A percentile compares a stretch with the other conserved stretches of the same genome.
Evolutionary conservation across 2,888 invertebrate genomes (phyloP).

Genomic region (Argyresthia goedartella): DNA sequence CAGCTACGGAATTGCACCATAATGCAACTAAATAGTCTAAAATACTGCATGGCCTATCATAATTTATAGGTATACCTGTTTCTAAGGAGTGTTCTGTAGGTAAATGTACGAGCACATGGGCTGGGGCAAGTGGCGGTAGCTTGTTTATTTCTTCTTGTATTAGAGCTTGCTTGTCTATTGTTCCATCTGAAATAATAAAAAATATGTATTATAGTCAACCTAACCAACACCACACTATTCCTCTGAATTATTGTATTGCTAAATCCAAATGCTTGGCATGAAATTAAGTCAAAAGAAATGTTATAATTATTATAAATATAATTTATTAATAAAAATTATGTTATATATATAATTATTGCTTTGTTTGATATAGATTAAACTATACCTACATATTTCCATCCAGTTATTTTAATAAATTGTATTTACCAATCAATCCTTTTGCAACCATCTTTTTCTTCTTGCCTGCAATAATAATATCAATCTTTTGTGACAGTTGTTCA

Average conservation of each 20-base stretch:
- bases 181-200: slow-evolving; percentile 44
- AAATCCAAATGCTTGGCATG: neutral
- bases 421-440: slow-evolving; percentile 47
- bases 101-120: slow-evolving; percentile 77
- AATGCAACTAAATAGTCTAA: neutral
- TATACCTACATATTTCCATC: neutral
- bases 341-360: too few relatives aligned
- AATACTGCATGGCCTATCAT: neutral
- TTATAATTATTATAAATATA: too few relatives aligned
- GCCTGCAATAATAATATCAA: slow-evolving; percentile 83
- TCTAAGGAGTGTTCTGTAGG: slow-evolving; percentile 68
- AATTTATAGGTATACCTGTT: slow-evolving; percentile 25
- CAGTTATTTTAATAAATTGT: neutral
- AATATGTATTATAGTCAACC: slow-evolving; percentile 11
- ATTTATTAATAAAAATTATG: too few relatives aligned
- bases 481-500: slow-evolving; percentile 73
- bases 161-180: slow-evolving; percentile 65
- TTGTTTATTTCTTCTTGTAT: slow-evolving; percentile 80
- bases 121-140: slow-evolving; percentile 69
- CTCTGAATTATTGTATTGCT: too few relatives aligned
- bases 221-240: neutral
- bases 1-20: too few relatives aligned
- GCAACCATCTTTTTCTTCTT: slow-evolving; percentile 77
- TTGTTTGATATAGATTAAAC: neutral
- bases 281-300: too few relatives aligned